Base-by-base conservation (phyloP, 2,113 vertebrate species). In the Cephalopterus ornatus region DNA sequence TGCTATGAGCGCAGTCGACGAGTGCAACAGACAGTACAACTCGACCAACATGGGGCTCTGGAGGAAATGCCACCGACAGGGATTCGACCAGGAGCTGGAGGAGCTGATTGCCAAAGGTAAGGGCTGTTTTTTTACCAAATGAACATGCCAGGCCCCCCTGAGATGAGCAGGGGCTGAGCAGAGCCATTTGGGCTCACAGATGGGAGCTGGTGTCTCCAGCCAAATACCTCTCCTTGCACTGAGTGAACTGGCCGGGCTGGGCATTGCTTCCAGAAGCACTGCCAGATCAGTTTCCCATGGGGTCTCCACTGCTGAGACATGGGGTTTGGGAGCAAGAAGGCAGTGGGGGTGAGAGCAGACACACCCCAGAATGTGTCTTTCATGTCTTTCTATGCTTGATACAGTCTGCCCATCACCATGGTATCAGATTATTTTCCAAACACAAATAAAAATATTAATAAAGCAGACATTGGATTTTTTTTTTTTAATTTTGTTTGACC, bases 11-110 rank as follows among this genome's bases (percentile, higher is more conserved):
- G 98, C 99, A 22, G 98, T 98, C 2, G 99, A 99, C 7, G 99
- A 99, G 97, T 99, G 99, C 98, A 99, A 98, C 98, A 98, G 99
- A 96, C 99, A 99, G 97, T 99, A 99, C 92, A 99, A 99, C 98
- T 99, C 99, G 18, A 99, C 99, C 97, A 99, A 99, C 97, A 99
- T 99, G 99, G 99, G 99, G 76, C 99, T 99, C 92, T 99, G 99
- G 99, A 99, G 99, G 97, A 99, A 98, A 95, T 99, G 99, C 95
- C 99, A 99, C 95, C 98, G 99, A 67, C 98, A 98, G 44, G 99
- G 98, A 75, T 99, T 99, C 46, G 99, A 99, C 98, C 99, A 99
- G 46, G 99, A 99, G 46, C 98, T 99, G 86, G 99, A 99, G 88
- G 98, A 99, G 65, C 98, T 99, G 83, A 99, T 99, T 97, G 98